Evolutionary conservation across 92 coral and sea anemone species (phyloP), one percentile per base, ranked within the genome.

Genomic region (Epizoanthus illoricatus): DNA sequence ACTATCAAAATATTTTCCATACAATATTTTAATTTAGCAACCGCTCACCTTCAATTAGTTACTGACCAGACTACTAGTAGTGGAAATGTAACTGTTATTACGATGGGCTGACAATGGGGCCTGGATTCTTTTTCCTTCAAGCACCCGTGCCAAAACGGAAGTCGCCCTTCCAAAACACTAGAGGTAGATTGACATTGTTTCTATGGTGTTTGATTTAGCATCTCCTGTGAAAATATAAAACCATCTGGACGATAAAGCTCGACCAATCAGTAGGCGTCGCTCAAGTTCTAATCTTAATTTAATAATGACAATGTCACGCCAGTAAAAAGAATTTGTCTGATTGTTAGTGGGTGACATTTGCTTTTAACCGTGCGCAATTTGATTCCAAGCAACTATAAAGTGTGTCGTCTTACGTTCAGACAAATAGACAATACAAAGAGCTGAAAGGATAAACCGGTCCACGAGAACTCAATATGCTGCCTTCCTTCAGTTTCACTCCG

Each of bases 271-370:
- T 79, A 71, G 10, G 78, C 91, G 86, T 17, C 84, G 81, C 81
- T 93, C 89, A 90, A 91, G 97, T 88, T 85, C 83, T 93, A 93
- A 93, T 93, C 97, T 93, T 93, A 91, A 93, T 91, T 93, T 93
- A 93, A 93, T 93, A 93, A 93, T 93, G 97, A 93, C 97, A 93
- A 86, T 89, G 97, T 93, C 97, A 93, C 97, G 97, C 97, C 85
- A 93, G 87, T 88, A 85, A 88, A 88, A 94, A 84, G 92, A 93
- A 80, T 93, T 91, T 86, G 94, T 89, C 97, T 90, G 97, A 89
- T 86, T 85, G 92, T 83, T 84, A 74, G 82, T 86, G 88, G 91
- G 94, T 93, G 97, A 93, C 97, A 88, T 88, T 92, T 84, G 92
- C 94, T 88, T 92, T 92, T 92, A 85, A 90, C 94, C 84, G 94